phyloP scores from a whole-genome alignment of 1,140 invertebrate genomes.

The Ctenoplectra terminalis region DNA sequence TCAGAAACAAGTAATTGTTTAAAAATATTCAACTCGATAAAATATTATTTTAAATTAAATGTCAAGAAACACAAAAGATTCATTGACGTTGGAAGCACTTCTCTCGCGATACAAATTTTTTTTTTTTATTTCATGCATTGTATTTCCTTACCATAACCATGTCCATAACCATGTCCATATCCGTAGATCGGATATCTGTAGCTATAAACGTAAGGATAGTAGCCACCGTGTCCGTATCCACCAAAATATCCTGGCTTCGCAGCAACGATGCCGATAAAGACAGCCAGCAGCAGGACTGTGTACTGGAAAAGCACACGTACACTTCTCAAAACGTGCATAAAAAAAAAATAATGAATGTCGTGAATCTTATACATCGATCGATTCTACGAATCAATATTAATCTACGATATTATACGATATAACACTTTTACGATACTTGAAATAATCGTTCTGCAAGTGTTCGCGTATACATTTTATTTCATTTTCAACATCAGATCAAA shows the following conservation, averaged over 20 bases:
- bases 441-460: no score
- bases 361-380: no score
- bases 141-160: conserved; percentile 52
- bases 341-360: not conserved
- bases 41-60: not conserved
- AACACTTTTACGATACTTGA: no score
- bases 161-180: conserved; percentile 61
- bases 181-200: conserved; percentile 53
- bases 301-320: conserved; percentile 43
- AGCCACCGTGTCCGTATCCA: conserved; percentile 60
- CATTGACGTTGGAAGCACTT: conserved; percentile 34
- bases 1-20: no score
- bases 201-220: conserved; percentile 48
- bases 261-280: conserved; percentile 57
- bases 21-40: no score
- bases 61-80: conserved; percentile 26
- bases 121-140: not conserved
- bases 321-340: not conserved
- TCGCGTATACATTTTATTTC: no score
- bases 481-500: no score
- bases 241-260: conserved; percentile 69
- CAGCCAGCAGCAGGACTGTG: conserved; percentile 65
- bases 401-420: no score
- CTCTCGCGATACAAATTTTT: conserved; percentile 30
- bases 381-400: not conserved